phyloP scores from a whole-genome alignment of 2,113 vertebrate genomes.

The Gallinago media region DNA sequence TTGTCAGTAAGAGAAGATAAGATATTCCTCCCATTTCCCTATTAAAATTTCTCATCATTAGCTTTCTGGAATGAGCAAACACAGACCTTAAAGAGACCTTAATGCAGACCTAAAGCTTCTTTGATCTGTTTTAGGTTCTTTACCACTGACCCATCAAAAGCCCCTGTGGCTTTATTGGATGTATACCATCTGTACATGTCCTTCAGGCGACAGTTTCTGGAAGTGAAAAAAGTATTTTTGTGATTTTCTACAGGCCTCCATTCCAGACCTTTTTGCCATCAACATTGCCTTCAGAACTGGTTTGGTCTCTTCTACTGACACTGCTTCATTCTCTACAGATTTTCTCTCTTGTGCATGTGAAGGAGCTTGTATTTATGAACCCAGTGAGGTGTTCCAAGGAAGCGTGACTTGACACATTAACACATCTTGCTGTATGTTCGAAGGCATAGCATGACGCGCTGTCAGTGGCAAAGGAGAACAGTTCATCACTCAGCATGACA shows the following conservation, averaged over 20 bases:
- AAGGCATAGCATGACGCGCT: not conserved
- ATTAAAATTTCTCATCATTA: not conserved
- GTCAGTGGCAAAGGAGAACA: not conserved
- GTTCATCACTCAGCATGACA: conserved; percentile 29
- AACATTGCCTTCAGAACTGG: not conserved
- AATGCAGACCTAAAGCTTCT: not conserved
- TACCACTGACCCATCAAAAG: not conserved
- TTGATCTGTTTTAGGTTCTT: not conserved
- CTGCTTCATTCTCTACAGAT: not conserved
- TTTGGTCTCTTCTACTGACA: not conserved
- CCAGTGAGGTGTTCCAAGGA: conserved; percentile 31
- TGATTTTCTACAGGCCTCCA: not conserved
- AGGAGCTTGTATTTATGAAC: conserved; percentile 21
- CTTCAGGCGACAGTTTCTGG: not conserved
- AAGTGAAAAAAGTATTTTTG: not conserved
- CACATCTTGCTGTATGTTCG: not conserved
- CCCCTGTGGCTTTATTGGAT: not conserved
- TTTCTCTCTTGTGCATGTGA: not conserved
- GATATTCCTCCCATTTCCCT: not conserved
- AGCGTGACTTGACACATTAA: conserved; percentile 36
- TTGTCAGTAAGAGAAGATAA: not conserved
- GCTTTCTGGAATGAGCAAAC: not conserved
- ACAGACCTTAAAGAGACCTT: not conserved
- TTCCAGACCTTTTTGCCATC: not conserved
- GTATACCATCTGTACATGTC: not conserved